Evolutionary conservation across 2,888 invertebrate species (phyloP).

Genomic region (Belgica antarctica): DNA sequence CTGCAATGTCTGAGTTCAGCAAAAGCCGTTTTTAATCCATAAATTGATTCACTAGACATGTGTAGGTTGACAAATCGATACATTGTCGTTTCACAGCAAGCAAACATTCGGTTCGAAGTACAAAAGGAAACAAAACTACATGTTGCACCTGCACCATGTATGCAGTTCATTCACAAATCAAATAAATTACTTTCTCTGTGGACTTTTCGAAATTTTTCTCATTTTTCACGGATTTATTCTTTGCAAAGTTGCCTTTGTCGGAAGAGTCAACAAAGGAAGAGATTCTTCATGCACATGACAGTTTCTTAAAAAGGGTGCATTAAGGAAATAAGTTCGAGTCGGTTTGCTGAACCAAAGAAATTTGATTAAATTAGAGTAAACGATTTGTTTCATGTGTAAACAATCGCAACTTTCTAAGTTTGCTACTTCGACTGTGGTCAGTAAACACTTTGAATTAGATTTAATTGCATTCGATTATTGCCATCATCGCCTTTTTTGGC

Average conservation of each 20-base stretch:
- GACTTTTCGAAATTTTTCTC: background rate
- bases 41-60: background rate
- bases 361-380: slow-evolving; percentile 9
- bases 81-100: background rate
- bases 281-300: slow-evolving; percentile 37
- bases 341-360: background rate
- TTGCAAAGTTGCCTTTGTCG: background rate
- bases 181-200: background rate
- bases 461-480: slow-evolving; percentile 1
- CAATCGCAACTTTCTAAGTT: background rate
- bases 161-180: background rate
- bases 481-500: background rate
- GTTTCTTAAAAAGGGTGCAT: slow-evolving; percentile 38
- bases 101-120: background rate
- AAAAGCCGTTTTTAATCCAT: background rate
- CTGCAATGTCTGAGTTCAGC: background rate
- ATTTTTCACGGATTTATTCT: no score
- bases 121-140: slow-evolving; percentile 9
- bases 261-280: slow-evolving; percentile 1
- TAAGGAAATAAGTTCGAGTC: background rate
- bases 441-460: background rate
- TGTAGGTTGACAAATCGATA: slow-evolving; percentile 27
- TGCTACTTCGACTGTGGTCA: background rate
- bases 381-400: background rate
- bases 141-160: slow-evolving; percentile 38